Evolutionary conservation across 2,888 invertebrate genomes (phyloP), one percentile per base, ranked within the genome.

Genomic region (Shargacucullia verbasci): DNA sequence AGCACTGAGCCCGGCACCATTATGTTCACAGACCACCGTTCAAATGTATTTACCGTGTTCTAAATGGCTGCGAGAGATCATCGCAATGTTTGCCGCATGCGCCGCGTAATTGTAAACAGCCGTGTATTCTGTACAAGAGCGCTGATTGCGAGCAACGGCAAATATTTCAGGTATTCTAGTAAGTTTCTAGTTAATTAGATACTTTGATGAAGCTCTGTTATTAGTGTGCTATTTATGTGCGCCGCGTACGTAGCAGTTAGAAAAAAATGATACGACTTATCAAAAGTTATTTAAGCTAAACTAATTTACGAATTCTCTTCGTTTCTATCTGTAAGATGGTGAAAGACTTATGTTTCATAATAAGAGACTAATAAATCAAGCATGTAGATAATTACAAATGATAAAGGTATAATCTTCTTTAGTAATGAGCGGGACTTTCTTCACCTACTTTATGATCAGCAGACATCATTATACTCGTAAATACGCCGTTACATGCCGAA

Each of bases 11-110:
- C n/a, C 37, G 12, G 48, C 62, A 58, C 55, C 54, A 61, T 64
- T 54, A 60, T 54, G 67, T 58, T 43, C 45, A 48, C 27, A 59
- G 58, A 52, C 38, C 63, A 59, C 48, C 37, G 47, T 39, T 48
- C 44, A 44, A 67, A 61, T 57, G 40, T 73, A 59, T 76, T 70
- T 66, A 44, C 59, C 34, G 47, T 31, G 49, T 38, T 35, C 20
- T 40, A 50, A 47, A 57, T 59, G 47, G 34, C 62, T 44, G 59
- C 38, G 56, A 56, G 49, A 46, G 66, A 71, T 71, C 69, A 77
- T 69, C 70, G 59, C 43, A 39, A 45, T 76, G 65, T 70, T 73
- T 69, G 65, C 41, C 11, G 37, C 11, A 43, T 48, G 52, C 27
- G 50, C 43, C 20, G 39, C 47, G 52, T 50, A 53, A 52, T 69